These are phyloP conservation scores for Uria lomvia DNA, from an alignment of 2,113 vertebrate genomes.

Conservation along the genomic window DNA sequence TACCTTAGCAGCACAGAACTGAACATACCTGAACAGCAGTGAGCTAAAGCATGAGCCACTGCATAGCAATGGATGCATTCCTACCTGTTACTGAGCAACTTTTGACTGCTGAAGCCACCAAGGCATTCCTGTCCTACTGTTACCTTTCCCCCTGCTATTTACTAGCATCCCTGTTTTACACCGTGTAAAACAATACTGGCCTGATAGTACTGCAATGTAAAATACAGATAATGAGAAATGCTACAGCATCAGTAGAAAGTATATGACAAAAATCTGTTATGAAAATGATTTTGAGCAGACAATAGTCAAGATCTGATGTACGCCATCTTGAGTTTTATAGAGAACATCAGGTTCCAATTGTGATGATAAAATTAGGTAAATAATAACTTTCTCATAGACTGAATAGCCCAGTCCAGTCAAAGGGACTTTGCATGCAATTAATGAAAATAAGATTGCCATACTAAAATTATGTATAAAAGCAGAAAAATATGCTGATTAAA, in stretches of 20 bases:
- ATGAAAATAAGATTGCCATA: background rate
- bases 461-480: background rate
- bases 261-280: background rate
- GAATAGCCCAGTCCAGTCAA: background rate
- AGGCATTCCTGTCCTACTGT: background rate
- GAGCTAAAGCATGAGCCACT: background rate
- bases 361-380: background rate
- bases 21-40: background rate
- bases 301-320: background rate
- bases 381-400: background rate
- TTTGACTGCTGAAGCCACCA: background rate
- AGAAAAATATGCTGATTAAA: background rate
- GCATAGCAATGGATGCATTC: background rate
- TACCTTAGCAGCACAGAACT: background rate
- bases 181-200: accelerated
- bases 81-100: background rate
- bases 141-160: background rate
- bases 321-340: background rate
- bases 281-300: background rate
- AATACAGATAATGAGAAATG: background rate
- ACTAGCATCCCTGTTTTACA: background rate
- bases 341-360: background rate
- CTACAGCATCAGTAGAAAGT: background rate
- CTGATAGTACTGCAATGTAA: background rate
- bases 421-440: background rate